Conservation (phyloP, 2,113 vertebrate genomes). For the Patagioenas fasciata region DNA sequence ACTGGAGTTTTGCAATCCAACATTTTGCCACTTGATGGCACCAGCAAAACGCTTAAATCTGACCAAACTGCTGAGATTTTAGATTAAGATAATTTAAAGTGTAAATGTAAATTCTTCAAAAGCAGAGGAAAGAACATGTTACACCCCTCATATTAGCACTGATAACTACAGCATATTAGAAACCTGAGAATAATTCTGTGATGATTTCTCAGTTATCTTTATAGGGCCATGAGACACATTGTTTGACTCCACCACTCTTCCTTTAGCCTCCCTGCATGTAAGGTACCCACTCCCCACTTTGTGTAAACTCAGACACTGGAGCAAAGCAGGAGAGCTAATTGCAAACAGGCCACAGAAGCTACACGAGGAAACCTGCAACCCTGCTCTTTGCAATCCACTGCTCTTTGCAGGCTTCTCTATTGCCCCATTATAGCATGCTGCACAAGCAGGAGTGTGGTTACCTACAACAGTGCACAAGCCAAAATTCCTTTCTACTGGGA, state of each 20-base stretch:
- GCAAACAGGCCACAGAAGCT: neutral
- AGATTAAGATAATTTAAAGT: neutral
- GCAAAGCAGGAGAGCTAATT: neutral
- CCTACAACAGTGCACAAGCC: neutral
- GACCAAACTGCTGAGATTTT: neutral
- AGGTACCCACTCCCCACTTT: neutral
- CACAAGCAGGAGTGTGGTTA: neutral
- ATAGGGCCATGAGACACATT: accelerated
- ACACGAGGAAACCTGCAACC: neutral
- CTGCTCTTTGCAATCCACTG: neutral
- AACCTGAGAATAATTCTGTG: neutral
- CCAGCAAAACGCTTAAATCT: constrained; percentile 24
- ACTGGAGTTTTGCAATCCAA: constrained; percentile 5
- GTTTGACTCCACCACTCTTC: neutral
- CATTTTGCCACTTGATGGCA: constrained; percentile 70
- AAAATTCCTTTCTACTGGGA: neutral
- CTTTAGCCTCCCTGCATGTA: neutral
- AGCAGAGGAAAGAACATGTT: neutral
- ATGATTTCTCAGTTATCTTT: neutral
- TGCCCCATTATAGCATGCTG: neutral
- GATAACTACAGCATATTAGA: neutral
- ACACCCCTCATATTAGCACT: neutral
- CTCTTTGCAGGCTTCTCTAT: neutral
- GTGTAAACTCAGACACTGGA: neutral
- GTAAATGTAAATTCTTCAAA: neutral